Base-by-base conservation (phyloP, 2,113 vertebrate species). In the Gadus chalcogrammus region DNA sequence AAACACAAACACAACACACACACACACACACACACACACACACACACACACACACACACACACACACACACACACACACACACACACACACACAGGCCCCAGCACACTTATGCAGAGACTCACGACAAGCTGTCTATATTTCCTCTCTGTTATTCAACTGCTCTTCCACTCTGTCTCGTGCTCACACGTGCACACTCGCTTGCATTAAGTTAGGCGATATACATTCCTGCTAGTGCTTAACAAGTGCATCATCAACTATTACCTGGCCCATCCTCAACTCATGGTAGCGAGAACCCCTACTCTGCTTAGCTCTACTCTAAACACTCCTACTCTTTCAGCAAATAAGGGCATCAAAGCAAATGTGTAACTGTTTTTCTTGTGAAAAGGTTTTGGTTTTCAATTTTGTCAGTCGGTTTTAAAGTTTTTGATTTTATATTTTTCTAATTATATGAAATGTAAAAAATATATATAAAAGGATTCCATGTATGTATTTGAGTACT, bases 391-490 rank as follows among this genome's bases (percentile, higher is more conserved):
- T 9, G 5, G 6, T 48, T 48, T 48, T 48, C 42, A 48, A 48
- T 48, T 38, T 67, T 72, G 74, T 87, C 79, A 18, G 64, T 84
- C 65, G 68, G 77, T 82, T 84, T 73, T 72, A 87, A 88, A 87
- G 79, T 58, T 80, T 79, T 79, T 79, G 83, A 90, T 88, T 89
- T 90, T 90, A 88, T 92, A 91, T 92, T 91, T 92, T 91, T 93
- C 85, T 91, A 91, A 79, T 77, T 84, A 85, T 85, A 84, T 70
- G 77, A 80, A 65, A 48, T 48, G 8, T 48, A 48, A 48, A 12
- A 48, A 2, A 48, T 2, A 42, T 79, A 70, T 86, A 75, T 84
- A 88, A 76, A 85, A 66, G 27, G 74, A 76, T 73, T 85, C 64
- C 65, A 61, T 84, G 61, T 64, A 62, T 75, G 87, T 89, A 82